Conservation (phyloP, 1,140 invertebrate genomes). For the Ptiloglossa arizonensis region DNA sequence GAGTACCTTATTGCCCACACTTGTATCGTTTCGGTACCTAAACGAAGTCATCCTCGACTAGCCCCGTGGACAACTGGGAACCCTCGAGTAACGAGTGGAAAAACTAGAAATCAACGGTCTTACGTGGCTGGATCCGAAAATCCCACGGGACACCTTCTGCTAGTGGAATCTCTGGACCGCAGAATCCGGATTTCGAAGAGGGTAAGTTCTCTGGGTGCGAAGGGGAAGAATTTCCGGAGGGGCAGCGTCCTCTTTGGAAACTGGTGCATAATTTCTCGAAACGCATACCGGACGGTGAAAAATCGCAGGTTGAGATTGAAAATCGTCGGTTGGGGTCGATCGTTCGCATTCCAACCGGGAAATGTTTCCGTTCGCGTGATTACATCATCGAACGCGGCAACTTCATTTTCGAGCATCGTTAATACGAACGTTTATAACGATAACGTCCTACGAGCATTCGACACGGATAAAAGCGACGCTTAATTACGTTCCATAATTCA, state of each 20-base stretch:
- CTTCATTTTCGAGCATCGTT: slow-evolving; percentile 37
- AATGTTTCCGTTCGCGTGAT: not conserved
- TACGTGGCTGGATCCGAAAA: slow-evolving; percentile 37
- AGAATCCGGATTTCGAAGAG: slow-evolving; percentile 64
- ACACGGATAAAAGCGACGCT: slow-evolving; percentile 39
- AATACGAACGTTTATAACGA: slow-evolving; percentile 39
- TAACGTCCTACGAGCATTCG: not conserved
- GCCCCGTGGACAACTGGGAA: slow-evolving; percentile 11
- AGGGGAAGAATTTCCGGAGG: slow-evolving; percentile 48
- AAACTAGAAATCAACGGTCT: slow-evolving; percentile 25
- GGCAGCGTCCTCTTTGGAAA: slow-evolving; percentile 49
- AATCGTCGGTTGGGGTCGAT: not conserved
- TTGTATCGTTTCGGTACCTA: too few relatives aligned
- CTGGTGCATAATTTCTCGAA: slow-evolving; percentile 43
- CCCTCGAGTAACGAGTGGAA: not conserved
- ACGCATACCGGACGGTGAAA: not conserved
- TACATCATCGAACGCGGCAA: not conserved
- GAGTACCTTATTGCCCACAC: too few relatives aligned
- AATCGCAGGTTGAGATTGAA: not conserved
- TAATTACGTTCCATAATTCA: slow-evolving; percentile 50
- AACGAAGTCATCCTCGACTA: too few relatives aligned
- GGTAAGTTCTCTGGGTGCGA: slow-evolving; percentile 51
- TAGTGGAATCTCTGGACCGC: slow-evolving; percentile 58
- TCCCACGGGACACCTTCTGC: slow-evolving; percentile 55
- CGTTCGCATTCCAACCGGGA: not conserved